Conservation (phyloP, 2,888 invertebrate species). For the Heteropelma amictum region DNA sequence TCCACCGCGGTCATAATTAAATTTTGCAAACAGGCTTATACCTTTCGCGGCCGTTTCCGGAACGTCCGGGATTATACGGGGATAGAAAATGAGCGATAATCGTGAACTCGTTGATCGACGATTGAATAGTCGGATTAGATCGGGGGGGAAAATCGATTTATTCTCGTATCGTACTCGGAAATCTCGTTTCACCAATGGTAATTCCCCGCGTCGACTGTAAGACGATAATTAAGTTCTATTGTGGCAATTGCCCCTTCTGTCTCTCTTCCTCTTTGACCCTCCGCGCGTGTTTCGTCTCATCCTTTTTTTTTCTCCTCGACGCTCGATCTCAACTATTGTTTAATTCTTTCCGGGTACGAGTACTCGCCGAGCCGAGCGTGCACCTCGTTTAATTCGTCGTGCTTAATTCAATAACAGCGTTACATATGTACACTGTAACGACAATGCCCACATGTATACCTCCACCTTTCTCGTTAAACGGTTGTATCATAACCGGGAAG, state of each 20-base stretch:
- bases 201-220: background rate
- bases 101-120: no score
- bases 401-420: slow-evolving; percentile 44
- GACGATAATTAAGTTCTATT: no score
- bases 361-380: slow-evolving; percentile 7
- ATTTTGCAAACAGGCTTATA: no score
- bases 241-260: background rate
- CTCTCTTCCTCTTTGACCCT: background rate
- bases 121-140: no score
- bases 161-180: no score
- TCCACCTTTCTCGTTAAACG: slow-evolving; percentile 2
- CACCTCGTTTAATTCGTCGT: slow-evolving; percentile 38
- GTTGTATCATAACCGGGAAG: slow-evolving; percentile 3
- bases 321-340: background rate
- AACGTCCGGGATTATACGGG: no score
- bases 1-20: no score
- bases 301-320: background rate
- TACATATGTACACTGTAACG: background rate
- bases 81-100: no score
- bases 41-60: no score
- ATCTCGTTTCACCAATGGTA: no score
- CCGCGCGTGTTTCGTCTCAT: background rate
- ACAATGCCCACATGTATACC: background rate
- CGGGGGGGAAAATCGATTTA: no score
- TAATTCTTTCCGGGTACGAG: slow-evolving; percentile 22